phyloP scores from a whole-genome alignment of 2,888 invertebrate species.

The Chirona hameri region DNA sequence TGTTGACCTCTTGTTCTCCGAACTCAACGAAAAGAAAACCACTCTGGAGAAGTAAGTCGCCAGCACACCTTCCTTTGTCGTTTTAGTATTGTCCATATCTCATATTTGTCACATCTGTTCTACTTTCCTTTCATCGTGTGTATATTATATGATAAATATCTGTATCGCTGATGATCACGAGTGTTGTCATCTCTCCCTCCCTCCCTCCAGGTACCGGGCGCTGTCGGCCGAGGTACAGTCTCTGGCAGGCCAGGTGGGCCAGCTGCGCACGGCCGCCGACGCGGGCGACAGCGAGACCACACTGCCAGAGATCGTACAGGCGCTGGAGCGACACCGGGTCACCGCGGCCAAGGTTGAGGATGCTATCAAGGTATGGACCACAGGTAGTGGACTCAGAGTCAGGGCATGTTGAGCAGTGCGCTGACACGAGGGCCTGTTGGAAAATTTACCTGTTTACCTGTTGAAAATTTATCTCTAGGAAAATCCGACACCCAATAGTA shows the following conservation, averaged over 20 bases:
- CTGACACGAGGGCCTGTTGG: too few species aligned
- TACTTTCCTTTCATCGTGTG: too few species aligned
- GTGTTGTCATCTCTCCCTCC: too few species aligned
- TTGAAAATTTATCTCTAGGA: too few species aligned
- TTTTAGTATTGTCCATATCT: too few species aligned
- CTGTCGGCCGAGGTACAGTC: constrained; percentile 71
- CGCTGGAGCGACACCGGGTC: neutral
- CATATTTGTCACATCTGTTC: too few species aligned
- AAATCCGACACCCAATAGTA: too few species aligned
- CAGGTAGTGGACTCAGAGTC: too few species aligned
- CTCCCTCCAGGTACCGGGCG: constrained; percentile 71
- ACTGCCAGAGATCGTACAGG: neutral
- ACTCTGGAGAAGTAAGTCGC: constrained; percentile 81
- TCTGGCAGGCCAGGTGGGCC: constrained; percentile 66
- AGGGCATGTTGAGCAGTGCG: too few species aligned
- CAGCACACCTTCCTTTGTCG: neutral
- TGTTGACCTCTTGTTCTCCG: constrained; percentile 60
- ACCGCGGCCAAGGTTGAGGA: neutral
- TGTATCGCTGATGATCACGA: too few species aligned
- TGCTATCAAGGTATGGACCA: neutral
- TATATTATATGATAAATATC: too few species aligned
- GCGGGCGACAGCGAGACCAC: neutral
- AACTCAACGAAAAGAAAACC: constrained; percentile 85
- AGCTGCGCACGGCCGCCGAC: neutral
- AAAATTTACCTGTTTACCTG: too few species aligned